A percentile compares a stretch with the other conserved stretches of the same genome.
Evolutionary conservation across 2,888 invertebrate species (phyloP).

Genomic region (Clostera curtula): DNA sequence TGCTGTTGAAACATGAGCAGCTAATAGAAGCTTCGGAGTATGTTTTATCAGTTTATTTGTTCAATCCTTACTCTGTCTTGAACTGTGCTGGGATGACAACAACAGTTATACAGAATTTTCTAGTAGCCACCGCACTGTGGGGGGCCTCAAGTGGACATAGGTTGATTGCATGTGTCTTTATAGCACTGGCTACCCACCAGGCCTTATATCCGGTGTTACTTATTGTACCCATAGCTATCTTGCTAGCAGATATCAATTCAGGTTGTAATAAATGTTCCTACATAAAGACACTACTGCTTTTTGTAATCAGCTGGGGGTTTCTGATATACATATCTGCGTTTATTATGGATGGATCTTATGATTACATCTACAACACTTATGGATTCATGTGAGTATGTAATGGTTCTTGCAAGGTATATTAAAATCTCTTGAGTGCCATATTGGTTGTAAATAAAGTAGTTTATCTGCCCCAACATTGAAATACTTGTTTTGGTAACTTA

Average conservation of each 20-base stretch:
- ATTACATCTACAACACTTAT: constrained; percentile 82
- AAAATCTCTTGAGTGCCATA: no score
- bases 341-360: constrained; percentile 78
- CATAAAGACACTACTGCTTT: constrained; percentile 64
- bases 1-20: constrained; percentile 72
- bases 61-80: constrained; percentile 91
- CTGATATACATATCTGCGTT: constrained; percentile 77
- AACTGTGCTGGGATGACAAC: constrained; percentile 93
- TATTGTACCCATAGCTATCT: constrained; percentile 86
- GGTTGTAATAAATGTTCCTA: constrained; percentile 65
- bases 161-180: constrained; percentile 76
- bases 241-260: constrained; percentile 74
- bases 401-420: not conserved
- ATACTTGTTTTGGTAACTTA: no score
- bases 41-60: constrained; percentile 86
- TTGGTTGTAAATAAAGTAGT: no score
- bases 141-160: constrained; percentile 80
- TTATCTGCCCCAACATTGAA: no score
- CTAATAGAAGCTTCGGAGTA: constrained; percentile 78
- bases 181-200: constrained; percentile 88
- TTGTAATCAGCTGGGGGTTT: constrained; percentile 66
- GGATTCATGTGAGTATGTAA: constrained; percentile 83
- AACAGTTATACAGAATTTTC: constrained; percentile 91
- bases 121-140: constrained; percentile 82
- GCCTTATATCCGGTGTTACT: constrained; percentile 88